Conservation (phyloP, 2,797 vertebrate species). For the Sebastes nivosus region DNA sequence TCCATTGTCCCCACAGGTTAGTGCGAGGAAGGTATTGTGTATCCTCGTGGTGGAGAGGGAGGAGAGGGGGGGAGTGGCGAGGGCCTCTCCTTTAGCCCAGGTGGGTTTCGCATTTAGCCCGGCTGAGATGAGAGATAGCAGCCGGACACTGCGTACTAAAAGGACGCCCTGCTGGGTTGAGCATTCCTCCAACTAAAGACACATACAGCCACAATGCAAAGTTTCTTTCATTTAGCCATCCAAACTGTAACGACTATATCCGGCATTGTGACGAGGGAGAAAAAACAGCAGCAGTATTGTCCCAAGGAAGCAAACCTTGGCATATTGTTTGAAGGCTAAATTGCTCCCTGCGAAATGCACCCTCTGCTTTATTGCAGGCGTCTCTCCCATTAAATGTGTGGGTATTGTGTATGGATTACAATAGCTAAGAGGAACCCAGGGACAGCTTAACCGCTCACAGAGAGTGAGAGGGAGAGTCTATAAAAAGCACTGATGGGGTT, state of each 20-base stretch:
- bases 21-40: slow-evolving; percentile 82
- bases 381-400: slow-evolving; percentile 71
- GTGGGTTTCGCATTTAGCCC: slow-evolving; percentile 88
- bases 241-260: slow-evolving; percentile 42
- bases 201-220: slow-evolving; percentile 27
- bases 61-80: slow-evolving; percentile 50
- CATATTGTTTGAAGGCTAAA: slow-evolving; percentile 75
- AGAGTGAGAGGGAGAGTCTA: slow-evolving; percentile 60
- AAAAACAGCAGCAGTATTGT: slow-evolving; percentile 54
- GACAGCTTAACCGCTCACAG: slow-evolving; percentile 70
- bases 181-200: slow-evolving; percentile 14
- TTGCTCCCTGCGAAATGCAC: slow-evolving; percentile 68
- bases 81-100: slow-evolving; percentile 86
- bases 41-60: slow-evolving; percentile 71
- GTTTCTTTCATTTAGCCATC: slow-evolving; percentile 32
- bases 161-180: slow-evolving; percentile 7
- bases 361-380: slow-evolving; percentile 68
- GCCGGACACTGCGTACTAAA: slow-evolving; percentile 22
- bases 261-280: slow-evolving; percentile 29
- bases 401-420: slow-evolving; percentile 78
- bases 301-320: slow-evolving; percentile 59
- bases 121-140: slow-evolving; percentile 79
- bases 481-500: slow-evolving; percentile 65
- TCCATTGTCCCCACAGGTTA: slow-evolving; percentile 86
- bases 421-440: slow-evolving; percentile 77